Evolutionary conservation across 2,888 invertebrate genomes (phyloP).

Genomic region (Athalia rosae): DNA sequence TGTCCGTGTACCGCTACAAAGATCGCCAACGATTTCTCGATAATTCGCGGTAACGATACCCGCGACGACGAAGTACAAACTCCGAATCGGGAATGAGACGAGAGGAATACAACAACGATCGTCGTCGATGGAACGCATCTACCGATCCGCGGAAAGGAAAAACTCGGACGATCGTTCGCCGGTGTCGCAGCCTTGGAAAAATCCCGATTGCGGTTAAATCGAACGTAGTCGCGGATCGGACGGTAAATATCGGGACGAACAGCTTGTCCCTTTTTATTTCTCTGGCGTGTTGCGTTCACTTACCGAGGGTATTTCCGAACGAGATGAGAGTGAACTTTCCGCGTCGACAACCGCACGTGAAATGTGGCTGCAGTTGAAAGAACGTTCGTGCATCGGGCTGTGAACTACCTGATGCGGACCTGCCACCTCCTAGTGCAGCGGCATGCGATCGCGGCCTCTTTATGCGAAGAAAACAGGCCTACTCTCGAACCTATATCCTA

Average conservation of each 20-base stretch:
- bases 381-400: conserved; percentile 15
- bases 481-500: neutral
- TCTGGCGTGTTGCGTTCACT: conserved; percentile 54
- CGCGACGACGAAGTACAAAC: too few relatives aligned
- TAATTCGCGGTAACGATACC: too few relatives aligned
- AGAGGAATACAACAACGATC: too few relatives aligned
- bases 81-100: too few relatives aligned
- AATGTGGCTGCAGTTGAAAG: conserved; percentile 66
- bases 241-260: neutral
- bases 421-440: too few relatives aligned
- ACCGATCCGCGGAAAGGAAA: too few relatives aligned
- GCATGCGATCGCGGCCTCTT: neutral
- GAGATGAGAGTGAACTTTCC: conserved; percentile 66
- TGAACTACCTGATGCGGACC: conserved; percentile 3
- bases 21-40: too few relatives aligned
- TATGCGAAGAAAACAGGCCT: neutral
- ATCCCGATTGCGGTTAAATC: neutral
- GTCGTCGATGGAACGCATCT: too few relatives aligned
- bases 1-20: neutral
- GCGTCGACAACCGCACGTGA: conserved; percentile 74
- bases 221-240: neutral
- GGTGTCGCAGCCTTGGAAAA: neutral
- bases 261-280: too few relatives aligned
- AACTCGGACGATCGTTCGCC: too few relatives aligned
- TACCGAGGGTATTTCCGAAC: conserved; percentile 68